These are phyloP conservation scores for Haemorhous mexicanus DNA, from an alignment of 2,113 vertebrate genomes.

Conservation along the genomic window DNA sequence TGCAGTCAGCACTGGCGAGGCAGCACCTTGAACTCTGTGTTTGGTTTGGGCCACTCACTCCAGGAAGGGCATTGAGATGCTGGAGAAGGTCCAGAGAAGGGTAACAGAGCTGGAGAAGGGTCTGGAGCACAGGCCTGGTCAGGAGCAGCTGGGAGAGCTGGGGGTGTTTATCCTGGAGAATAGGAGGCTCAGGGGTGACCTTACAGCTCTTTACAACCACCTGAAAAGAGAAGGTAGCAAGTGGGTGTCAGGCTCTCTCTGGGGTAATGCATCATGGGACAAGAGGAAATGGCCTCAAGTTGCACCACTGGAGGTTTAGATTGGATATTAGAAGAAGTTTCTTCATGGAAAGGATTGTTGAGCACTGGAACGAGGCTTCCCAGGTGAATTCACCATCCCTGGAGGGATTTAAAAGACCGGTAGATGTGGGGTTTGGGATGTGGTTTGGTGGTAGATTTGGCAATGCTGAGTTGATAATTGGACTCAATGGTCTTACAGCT, in stretches of 20 bases:
- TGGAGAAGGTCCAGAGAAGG: neutral
- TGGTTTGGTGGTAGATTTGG: neutral
- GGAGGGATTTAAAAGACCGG: neutral
- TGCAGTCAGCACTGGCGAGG: neutral
- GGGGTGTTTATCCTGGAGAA: neutral
- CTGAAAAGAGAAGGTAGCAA: neutral
- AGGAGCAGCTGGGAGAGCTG: neutral
- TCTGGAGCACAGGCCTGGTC: neutral
- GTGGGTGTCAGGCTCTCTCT: neutral
- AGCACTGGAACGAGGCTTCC: neutral
- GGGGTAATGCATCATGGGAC: neutral
- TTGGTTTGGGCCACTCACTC: neutral
- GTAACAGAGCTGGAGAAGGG: accelerated
- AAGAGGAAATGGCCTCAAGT: neutral
- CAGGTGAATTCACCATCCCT: no score
- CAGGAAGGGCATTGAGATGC: neutral
- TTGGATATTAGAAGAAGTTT: neutral
- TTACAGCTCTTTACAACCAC: neutral
- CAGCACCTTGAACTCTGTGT: neutral
- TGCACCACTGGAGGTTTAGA: neutral
- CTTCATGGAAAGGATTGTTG: neutral
- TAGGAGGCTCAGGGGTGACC: neutral
- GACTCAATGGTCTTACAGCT: neutral
- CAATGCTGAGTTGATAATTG: neutral
- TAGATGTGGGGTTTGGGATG: neutral